Evolutionary conservation across 2,797 vertebrate genomes (phyloP).

Genomic region (Rhadinocentrus ornatus): DNA sequence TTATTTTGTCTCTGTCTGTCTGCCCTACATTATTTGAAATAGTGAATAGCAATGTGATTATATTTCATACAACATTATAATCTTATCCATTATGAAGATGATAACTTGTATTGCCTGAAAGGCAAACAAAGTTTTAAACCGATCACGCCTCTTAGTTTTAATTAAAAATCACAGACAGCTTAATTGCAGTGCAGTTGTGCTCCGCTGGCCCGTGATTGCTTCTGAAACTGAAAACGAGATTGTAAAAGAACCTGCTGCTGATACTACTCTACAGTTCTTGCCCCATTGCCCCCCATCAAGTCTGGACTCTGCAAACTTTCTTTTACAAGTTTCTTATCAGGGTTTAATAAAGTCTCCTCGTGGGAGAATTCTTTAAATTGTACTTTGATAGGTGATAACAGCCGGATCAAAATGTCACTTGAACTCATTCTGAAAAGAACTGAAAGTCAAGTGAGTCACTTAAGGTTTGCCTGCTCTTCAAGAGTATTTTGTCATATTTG

Average conservation of each 20-base stretch:
- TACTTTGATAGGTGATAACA: constrained; percentile 52
- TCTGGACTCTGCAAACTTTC: constrained; percentile 61
- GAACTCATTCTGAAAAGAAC: constrained; percentile 53
- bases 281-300: constrained; percentile 46
- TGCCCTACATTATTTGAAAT: constrained; percentile 55
- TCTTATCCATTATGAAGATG: constrained; percentile 75
- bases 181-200: constrained; percentile 81
- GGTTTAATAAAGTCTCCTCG: constrained; percentile 32
- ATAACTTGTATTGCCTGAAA: constrained; percentile 79
- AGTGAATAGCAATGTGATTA: constrained; percentile 68
- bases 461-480: constrained; percentile 49
- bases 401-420: constrained; percentile 62
- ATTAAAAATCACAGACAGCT: constrained; percentile 84
- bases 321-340: constrained; percentile 49
- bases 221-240: constrained; percentile 69
- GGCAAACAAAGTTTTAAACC: constrained; percentile 82
- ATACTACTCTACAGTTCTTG: constrained; percentile 60
- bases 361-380: constrained; percentile 51
- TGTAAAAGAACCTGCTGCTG: constrained; percentile 59
- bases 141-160: constrained; percentile 82
- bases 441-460: constrained; percentile 65
- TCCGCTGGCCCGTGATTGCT: constrained; percentile 79
- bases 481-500: constrained; percentile 65
- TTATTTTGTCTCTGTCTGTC: constrained; percentile 46
- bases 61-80: constrained; percentile 72